These are phyloP conservation scores for Hoplodrina blanda DNA, from an alignment of 2,888 invertebrate species.

Conservation along the genomic window DNA sequence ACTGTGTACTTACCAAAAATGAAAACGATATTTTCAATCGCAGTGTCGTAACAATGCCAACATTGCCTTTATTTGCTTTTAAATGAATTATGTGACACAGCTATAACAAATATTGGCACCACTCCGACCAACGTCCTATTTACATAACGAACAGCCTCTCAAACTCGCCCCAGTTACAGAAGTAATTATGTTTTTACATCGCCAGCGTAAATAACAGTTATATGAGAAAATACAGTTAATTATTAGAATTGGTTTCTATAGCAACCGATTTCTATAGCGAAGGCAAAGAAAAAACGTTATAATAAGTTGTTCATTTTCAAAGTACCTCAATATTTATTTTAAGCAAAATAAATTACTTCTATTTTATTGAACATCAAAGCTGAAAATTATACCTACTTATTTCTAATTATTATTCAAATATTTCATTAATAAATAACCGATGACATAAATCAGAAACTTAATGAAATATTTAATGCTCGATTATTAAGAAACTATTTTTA, in stretches of 20 bases:
- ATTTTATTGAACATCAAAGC: neutral
- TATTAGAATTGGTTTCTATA: conserved; percentile 17
- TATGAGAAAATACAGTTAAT: conserved; percentile 15
- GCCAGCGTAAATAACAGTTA: conserved; percentile 31
- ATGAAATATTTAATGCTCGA: too few relatives aligned
- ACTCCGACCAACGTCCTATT: conserved; percentile 29
- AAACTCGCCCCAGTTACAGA: conserved; percentile 28
- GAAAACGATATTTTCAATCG: conserved; percentile 8
- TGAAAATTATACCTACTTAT: neutral
- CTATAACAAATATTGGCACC: conserved; percentile 33
- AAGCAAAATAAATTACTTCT: neutral
- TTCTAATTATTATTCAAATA: too few relatives aligned
- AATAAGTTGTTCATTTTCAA: neutral
- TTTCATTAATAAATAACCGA: too few relatives aligned
- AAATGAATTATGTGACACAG: conserved; percentile 35
- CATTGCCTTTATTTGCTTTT: conserved; percentile 40
- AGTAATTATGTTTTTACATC: conserved; percentile 43
- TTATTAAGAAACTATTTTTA: too few relatives aligned
- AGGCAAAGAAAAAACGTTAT: neutral
- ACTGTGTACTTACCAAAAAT: neutral
- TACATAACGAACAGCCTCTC: conserved; percentile 35
- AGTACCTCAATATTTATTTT: neutral
- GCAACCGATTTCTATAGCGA: conserved; percentile 8
- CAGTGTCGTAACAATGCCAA: conserved; percentile 10
- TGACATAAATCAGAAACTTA: too few relatives aligned